Evolutionary conservation across 2,888 invertebrate genomes (phyloP).

Genomic region (Lasioglossum pauxillum): DNA sequence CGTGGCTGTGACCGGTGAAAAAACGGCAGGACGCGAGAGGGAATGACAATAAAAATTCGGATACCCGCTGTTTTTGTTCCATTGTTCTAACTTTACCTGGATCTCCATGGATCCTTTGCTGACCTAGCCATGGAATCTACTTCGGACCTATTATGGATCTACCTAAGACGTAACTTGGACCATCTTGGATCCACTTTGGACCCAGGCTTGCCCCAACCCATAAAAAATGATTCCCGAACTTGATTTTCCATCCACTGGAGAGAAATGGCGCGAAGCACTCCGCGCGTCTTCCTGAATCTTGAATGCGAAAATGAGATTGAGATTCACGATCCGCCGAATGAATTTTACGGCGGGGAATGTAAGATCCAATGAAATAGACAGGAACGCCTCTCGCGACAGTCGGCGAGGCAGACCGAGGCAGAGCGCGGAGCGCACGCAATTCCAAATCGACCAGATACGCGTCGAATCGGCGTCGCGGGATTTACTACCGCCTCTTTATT

Average conservation of each 20-base stretch:
- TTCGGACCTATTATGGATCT: too few species aligned
- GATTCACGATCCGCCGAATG: constrained; percentile 9
- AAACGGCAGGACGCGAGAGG: too few species aligned
- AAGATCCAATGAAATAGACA: neutral
- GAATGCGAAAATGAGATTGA: constrained; percentile 5
- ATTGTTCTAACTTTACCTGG: too few species aligned
- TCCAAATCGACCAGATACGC: constrained; percentile 21
- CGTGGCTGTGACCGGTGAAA: too few species aligned
- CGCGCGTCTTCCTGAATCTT: neutral
- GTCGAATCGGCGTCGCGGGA: constrained; percentile 22
- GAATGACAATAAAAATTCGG: too few species aligned
- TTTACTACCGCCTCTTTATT: constrained; percentile 36
- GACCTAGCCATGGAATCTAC: too few species aligned
- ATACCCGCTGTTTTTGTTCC: too few species aligned
- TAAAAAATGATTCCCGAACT: neutral
- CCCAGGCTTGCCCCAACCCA: too few species aligned
- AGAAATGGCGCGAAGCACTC: neutral
- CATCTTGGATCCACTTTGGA: neutral
- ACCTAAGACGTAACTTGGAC: neutral
- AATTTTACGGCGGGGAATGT: constrained; percentile 15
- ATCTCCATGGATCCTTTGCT: too few species aligned
- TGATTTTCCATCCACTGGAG: neutral
- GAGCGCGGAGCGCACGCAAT: constrained; percentile 22
- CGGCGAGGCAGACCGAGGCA: neutral
- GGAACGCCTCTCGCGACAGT: constrained; percentile 12